Evolutionary conservation across 2,113 vertebrate genomes (phyloP).

Genomic region (Sterrhoptilus dennistouni): DNA sequence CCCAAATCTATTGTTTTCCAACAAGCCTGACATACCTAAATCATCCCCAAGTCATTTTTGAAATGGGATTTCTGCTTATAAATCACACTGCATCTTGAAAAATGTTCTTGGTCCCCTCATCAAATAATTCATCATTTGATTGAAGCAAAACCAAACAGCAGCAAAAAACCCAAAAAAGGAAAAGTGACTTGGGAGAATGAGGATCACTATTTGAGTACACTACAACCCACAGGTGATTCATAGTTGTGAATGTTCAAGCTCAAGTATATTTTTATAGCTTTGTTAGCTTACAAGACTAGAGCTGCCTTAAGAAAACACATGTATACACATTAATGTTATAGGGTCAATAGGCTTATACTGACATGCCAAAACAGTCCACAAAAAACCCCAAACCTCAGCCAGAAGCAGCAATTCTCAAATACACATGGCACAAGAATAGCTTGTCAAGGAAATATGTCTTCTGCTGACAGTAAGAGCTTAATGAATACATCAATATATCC

Average conservation of each 20-base stretch:
- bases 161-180: neutral
- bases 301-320: neutral
- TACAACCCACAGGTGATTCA: neutral
- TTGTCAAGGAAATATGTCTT: neutral
- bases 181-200: neutral
- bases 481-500: neutral
- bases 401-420: neutral
- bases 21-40: neutral
- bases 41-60: neutral
- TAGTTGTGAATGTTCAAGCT: neutral
- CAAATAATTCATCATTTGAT: neutral
- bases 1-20: neutral
- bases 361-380: neutral
- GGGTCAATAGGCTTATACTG: neutral
- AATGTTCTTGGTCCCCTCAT: accelerated
- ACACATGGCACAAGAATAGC: neutral
- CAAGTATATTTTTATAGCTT: neutral
- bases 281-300: neutral
- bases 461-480: neutral
- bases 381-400: neutral
- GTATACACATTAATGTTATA: neutral
- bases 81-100: neutral
- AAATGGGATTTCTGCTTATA: neutral
- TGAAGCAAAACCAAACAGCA: neutral
- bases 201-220: neutral